Conservation (phyloP, 1,140 invertebrate genomes). For the Sitodiplosis mosellana region DNA sequence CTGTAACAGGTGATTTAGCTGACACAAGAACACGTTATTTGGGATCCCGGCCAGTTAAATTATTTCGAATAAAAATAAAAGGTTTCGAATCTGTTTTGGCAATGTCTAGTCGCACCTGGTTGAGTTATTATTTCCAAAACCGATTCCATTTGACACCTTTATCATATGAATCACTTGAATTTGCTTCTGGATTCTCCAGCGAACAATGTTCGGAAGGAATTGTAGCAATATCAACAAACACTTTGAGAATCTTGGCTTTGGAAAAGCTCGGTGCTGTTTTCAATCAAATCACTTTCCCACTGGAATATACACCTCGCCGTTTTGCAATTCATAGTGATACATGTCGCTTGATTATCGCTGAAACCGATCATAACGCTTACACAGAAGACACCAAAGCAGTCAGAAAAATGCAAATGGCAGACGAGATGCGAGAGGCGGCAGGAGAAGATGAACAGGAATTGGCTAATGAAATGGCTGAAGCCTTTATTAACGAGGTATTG, state of each 20-base stretch:
- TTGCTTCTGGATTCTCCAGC: conserved; percentile 72
- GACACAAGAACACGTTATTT: conserved; percentile 94
- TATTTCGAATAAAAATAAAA: conserved; percentile 90
- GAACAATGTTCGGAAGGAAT: conserved; percentile 99
- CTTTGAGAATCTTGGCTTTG: conserved; percentile 87
- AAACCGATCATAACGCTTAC: conserved; percentile 97
- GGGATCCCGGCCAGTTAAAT: conserved; percentile 85
- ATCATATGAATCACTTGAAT: conserved; percentile 92
- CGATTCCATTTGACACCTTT: conserved; percentile 87
- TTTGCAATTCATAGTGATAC: conserved; percentile 87
- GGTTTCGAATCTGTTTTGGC: conserved; percentile 91
- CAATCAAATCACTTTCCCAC: conserved; percentile 79
- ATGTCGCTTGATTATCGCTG: conserved; percentile 81
- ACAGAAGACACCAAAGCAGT: conserved; percentile 93
- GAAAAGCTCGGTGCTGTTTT: conserved; percentile 98
- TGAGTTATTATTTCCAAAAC: conserved; percentile 98
- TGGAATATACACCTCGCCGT: conserved; percentile 91
- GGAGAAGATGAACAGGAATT: conserved; percentile 86
- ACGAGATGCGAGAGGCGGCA: conserved; percentile 94
- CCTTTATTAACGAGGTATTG: conserved; percentile 85
- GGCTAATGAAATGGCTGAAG: conserved; percentile 91
- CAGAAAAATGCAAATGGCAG: conserved; percentile 57
- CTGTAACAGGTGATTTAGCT: conserved; percentile 88
- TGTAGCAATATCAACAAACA: conserved; percentile 97
- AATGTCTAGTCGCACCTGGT: conserved; percentile 94